Evolutionary conservation across 2,797 vertebrate species (phyloP).

Genomic region (Betta splendens): DNA sequence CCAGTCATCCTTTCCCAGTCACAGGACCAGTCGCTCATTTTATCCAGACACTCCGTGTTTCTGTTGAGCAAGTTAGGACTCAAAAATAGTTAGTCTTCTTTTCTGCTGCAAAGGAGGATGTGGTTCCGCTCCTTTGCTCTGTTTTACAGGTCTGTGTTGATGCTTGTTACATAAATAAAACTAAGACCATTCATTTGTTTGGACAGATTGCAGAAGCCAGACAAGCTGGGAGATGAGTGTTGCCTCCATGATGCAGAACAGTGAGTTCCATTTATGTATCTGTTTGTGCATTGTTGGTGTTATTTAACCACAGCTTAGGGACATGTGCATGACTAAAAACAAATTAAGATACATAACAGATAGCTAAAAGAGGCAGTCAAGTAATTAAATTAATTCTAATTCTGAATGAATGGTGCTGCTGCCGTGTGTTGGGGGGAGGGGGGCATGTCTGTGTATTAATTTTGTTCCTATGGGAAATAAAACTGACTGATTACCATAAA

Average conservation of each 20-base stretch:
- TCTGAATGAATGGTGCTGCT: too few relatives aligned
- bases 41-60: too few relatives aligned
- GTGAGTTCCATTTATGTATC: conserved; percentile 81
- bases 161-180: not conserved
- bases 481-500: conserved; percentile 92
- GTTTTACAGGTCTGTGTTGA: too few relatives aligned
- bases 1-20: too few relatives aligned
- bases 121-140: too few relatives aligned
- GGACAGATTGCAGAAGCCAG: conserved; percentile 85
- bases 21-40: too few relatives aligned
- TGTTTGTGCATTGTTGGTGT: not conserved
- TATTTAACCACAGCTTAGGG: not conserved
- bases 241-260: conserved; percentile 92
- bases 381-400: too few relatives aligned
- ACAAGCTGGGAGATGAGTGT: conserved; percentile 87
- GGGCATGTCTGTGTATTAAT: too few relatives aligned
- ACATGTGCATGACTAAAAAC: not conserved
- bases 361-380: too few relatives aligned
- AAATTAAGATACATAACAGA: not conserved
- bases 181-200: conserved; percentile 36
- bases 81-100: too few relatives aligned
- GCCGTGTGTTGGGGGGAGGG: conserved; percentile 70
- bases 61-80: too few relatives aligned
- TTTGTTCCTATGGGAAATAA: conserved; percentile 86
- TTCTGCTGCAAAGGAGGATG: too few relatives aligned